Base-by-base conservation (phyloP, 1,140 invertebrate species). In the Lutraria rhynchaena region DNA sequence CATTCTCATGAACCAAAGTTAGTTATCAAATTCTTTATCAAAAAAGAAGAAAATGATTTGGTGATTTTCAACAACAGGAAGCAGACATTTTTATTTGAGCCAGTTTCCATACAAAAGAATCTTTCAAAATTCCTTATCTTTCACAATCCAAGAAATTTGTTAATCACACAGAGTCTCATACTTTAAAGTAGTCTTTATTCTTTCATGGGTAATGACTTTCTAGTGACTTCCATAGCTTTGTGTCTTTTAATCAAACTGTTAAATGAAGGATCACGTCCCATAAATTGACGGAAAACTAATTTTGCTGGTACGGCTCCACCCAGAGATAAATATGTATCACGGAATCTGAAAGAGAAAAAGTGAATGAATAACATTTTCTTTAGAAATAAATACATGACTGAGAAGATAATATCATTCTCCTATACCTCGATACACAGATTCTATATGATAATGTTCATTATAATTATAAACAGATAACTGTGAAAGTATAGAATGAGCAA, bases 221-320 rank as follows among this genome's bases (percentile, higher is more conserved):
- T 27, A 57, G 11, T 15, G 3, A 4, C 55, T 57, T 57, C 7
- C 24, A 63, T 29, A n/a, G 17, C 33, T 37, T n/a, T 35, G 27
- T 75, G 57, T 27, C 29, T 22, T 33, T 77, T 77, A 7, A 77
- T 53, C 2, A 77, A 35, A 53, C 83, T 83, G 88, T 97, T 95
- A 0, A 95, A 95, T 9, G 95, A 96, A 0, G 97, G 97, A 93
- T 99, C 97, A 49, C 98, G 94, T 1, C 98, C 98, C 86, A 96
- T 93, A 92, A 99, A 99, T 87, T 95, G 94, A 75, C 97, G 94
- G 91, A 99, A 99, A 7, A 97, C 94, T 94, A 98, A 96, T 83
- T 93, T 95, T 0, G 96, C 94, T 84, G 96, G 94, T 84, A 95
- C 95, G 81, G 95, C 95, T 7, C 97, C 97, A 13, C 97, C 97